phyloP scores from a whole-genome alignment of 2,888 invertebrate species.

The Cenopis cana region DNA sequence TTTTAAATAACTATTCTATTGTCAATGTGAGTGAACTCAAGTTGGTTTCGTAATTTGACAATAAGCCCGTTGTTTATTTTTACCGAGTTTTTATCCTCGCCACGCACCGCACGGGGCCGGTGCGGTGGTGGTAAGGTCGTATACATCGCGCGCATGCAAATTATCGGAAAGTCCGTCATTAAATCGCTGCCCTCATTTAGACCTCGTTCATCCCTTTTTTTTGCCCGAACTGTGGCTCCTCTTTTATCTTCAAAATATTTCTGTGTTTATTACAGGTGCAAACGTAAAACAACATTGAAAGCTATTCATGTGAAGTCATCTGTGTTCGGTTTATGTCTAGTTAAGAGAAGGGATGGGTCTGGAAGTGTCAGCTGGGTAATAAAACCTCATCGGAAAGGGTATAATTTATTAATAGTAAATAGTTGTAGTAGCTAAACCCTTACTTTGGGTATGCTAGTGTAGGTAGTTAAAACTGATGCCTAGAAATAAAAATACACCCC shows the following conservation, averaged over 20 bases:
- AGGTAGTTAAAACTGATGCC: not conserved
- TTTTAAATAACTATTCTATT: not conserved
- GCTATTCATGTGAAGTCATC: constrained; percentile 32
- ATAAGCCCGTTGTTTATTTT: constrained; percentile 22
- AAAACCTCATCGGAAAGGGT: constrained; percentile 39
- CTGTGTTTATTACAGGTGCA: constrained; percentile 23
- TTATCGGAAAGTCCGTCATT: constrained; percentile 38
- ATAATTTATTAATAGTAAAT: constrained; percentile 41
- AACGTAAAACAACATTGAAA: constrained; percentile 32
- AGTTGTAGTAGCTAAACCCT: constrained; percentile 22
- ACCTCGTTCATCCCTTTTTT: constrained; percentile 22
- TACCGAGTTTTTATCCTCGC: no score
- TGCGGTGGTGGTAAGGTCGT: constrained; percentile 3
- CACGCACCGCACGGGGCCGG: not conserved
- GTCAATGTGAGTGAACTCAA: not conserved
- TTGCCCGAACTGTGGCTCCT: constrained; percentile 13
- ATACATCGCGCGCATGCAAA: constrained; percentile 13
- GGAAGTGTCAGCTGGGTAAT: constrained; percentile 40
- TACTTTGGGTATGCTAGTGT: not conserved
- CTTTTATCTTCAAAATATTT: constrained; percentile 20
- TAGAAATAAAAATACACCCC: not conserved
- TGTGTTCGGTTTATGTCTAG: constrained; percentile 31
- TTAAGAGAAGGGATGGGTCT: constrained; percentile 32
- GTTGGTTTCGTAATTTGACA: not conserved
- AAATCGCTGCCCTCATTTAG: constrained; percentile 26